Conservation (phyloP, 2,113 vertebrate genomes). For the Etheostoma cragini region DNA sequence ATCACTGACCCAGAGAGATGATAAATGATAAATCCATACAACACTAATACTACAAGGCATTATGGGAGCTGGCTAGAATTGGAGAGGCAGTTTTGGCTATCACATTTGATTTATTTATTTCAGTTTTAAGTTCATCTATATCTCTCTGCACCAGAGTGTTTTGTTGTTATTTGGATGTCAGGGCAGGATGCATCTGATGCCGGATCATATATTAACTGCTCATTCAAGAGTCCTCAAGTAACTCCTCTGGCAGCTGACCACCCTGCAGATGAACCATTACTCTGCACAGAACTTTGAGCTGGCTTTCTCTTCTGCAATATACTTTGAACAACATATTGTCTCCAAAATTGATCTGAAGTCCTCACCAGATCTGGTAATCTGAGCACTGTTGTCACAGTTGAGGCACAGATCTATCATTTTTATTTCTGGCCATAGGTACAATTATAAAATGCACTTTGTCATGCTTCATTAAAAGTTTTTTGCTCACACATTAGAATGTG, state of each 20-base stretch:
- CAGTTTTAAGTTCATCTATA: not conserved
- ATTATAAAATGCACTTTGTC: not conserved
- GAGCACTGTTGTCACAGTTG: not conserved
- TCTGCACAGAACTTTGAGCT: constrained; percentile 41
- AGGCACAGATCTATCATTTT: not conserved
- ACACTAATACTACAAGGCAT: constrained; percentile 9
- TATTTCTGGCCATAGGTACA: not conserved
- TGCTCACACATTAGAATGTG: too few species aligned
- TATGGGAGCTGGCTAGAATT: not conserved
- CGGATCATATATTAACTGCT: not conserved
- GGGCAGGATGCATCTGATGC: constrained; percentile 22
- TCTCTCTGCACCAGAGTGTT: constrained; percentile 5
- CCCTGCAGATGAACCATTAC: constrained; percentile 38
- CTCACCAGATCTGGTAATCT: constrained; percentile 21
- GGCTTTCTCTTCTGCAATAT: constrained; percentile 25
- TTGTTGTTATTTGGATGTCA: constrained; percentile 29
- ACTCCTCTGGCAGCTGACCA: constrained; percentile 39
- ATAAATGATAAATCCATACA: constrained; percentile 25
- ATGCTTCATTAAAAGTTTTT: not conserved
- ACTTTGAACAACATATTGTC: constrained; percentile 28
- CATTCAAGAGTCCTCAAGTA: constrained; percentile 9
- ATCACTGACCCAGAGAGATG: not conserved
- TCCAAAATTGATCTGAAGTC: constrained; percentile 21
- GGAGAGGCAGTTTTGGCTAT: not conserved
- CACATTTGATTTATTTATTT: not conserved